phyloP scores from a whole-genome alignment of 2,113 vertebrate genomes.

The Cacatua alba region DNA sequence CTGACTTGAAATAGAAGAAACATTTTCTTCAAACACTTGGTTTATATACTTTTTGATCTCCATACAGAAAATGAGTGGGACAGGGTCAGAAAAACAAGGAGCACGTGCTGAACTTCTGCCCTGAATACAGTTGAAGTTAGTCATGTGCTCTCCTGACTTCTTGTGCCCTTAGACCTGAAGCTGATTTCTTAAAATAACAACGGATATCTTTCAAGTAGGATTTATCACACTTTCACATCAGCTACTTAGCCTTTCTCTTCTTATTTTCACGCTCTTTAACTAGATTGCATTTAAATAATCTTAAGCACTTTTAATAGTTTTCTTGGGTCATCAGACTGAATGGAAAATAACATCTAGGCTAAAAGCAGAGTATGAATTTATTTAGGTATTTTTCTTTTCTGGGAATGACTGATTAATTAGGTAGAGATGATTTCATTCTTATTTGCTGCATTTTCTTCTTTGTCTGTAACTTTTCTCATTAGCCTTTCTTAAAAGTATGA shows the following conservation, averaged over 20 bases:
- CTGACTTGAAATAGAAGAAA: conserved; percentile 9
- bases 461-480: conserved; percentile 46
- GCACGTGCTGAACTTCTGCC: not conserved
- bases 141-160: not conserved
- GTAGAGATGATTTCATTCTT: conserved; percentile 54
- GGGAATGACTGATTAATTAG: conserved; percentile 56
- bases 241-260: not conserved
- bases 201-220: not conserved
- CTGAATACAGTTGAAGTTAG: not conserved
- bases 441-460: conserved; percentile 38
- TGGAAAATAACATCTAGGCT: not conserved
- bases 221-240: not conserved
- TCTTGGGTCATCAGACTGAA: not conserved
- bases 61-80: not conserved
- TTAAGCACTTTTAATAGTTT: not conserved
- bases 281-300: not conserved
- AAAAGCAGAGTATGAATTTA: conserved; percentile 38
- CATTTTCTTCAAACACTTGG: not conserved
- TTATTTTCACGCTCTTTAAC: not conserved
- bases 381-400: conserved; percentile 34
- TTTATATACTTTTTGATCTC: not conserved
- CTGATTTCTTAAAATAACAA: not conserved
- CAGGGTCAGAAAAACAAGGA: not conserved
- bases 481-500: conserved; percentile 27
- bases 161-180: not conserved